These are phyloP conservation scores for Lasioglossum vierecki DNA, from an alignment of 2,888 invertebrate genomes.

Conservation along the genomic window DNA sequence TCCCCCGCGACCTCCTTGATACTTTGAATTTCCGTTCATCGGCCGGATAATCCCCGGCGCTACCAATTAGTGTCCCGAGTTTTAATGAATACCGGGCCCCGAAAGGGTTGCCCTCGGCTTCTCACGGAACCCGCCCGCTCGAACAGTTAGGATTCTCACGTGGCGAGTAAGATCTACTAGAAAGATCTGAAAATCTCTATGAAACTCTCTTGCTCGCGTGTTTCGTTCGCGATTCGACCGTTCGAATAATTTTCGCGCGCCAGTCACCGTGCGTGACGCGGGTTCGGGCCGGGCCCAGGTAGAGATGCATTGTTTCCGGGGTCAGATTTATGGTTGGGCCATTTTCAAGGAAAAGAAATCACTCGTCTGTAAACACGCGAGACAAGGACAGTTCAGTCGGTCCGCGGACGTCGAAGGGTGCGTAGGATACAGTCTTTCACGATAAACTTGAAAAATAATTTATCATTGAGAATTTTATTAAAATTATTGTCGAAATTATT, in stretches of 20 bases:
- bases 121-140: neutral
- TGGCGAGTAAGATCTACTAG: neutral
- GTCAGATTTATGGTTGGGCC: neutral
- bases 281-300: too few species aligned
- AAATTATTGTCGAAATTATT: neutral
- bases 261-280: too few species aligned
- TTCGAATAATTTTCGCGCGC: neutral
- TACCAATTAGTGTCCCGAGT: conserved; percentile 16
- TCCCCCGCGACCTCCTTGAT: too few species aligned
- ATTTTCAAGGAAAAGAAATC: neutral
- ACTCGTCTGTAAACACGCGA: neutral
- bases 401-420: too few species aligned
- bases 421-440: too few species aligned
- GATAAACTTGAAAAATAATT: neutral
- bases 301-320: neutral
- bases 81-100: conserved; percentile 12
- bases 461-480: neutral
- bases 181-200: neutral
- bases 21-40: conserved; percentile 12
- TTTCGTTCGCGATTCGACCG: neutral
- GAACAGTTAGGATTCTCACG: neutral
- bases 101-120: neutral
- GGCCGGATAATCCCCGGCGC: neutral
- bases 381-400: too few species aligned
- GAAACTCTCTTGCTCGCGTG: neutral